A percentile compares a stretch with the other conserved stretches of the same genome.
These are phyloP conservation scores for Oryzias woworae DNA, from an alignment of 2,113 vertebrate genomes.

Conservation along the genomic window DNA sequence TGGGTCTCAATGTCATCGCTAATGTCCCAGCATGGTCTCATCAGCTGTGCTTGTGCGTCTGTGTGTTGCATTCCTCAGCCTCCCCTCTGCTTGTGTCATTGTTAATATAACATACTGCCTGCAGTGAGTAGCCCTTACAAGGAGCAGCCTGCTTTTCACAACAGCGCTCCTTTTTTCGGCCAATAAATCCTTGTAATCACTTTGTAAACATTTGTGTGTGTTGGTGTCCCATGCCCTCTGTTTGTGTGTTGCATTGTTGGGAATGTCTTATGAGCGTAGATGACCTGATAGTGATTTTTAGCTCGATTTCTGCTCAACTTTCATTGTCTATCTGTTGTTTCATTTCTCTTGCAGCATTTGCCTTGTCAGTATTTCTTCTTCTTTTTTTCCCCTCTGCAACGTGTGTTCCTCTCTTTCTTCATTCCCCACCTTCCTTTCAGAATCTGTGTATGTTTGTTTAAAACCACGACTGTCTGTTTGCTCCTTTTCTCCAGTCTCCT, in stretches of 20 bases:
- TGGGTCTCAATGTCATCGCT: constrained; percentile 66
- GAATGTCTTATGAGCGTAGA: constrained; percentile 37
- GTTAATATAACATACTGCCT: constrained; percentile 70
- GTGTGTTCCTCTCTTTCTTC: constrained; percentile 41
- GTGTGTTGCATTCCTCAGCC: constrained; percentile 45
- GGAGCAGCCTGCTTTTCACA: constrained; percentile 46
- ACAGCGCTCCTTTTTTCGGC: constrained; percentile 29
- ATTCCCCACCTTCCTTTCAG: constrained; percentile 54
- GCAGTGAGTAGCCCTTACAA: constrained; percentile 52
- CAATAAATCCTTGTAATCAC: constrained; percentile 54
- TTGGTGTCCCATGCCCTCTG: constrained; percentile 36
- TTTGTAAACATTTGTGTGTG: constrained; percentile 41
- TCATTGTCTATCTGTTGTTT: constrained; percentile 41
- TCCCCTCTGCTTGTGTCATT: constrained; percentile 62
- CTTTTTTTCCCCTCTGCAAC: constrained; percentile 33
- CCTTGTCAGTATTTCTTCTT: constrained; percentile 51
- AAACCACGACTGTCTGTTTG: constrained; percentile 40
- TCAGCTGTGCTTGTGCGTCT: constrained; percentile 45
- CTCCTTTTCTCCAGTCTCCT: constrained; percentile 41
- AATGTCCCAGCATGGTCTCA: constrained; percentile 66
- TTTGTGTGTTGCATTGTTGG: constrained; percentile 28
- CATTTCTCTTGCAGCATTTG: constrained; percentile 55
- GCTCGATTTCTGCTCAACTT: constrained; percentile 53
- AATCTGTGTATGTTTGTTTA: constrained; percentile 49
- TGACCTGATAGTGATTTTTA: constrained; percentile 34